These are phyloP conservation scores for Ceratotherium simum DNA, from an alignment of 2,113 vertebrate genomes.

Conservation along the genomic window DNA sequence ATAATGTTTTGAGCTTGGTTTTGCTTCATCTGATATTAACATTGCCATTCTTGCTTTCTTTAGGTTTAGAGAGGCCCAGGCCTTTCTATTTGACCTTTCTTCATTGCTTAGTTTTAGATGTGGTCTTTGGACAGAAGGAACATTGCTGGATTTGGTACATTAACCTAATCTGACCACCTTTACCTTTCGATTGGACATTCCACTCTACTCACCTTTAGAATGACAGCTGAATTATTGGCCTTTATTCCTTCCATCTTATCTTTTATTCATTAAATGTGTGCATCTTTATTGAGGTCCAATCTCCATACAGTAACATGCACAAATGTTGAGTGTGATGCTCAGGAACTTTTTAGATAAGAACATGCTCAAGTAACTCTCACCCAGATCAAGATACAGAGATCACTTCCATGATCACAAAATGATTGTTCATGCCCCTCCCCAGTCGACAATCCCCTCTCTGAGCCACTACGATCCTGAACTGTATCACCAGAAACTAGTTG, in stretches of 20 bases:
- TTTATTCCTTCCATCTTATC: background rate
- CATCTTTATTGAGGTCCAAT: background rate
- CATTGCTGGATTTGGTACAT: background rate
- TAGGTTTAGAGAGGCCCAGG: background rate
- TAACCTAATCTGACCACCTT: background rate
- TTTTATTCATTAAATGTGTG: background rate
- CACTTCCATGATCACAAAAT: background rate
- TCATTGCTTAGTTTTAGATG: background rate
- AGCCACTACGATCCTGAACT: too few species aligned
- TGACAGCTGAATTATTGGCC: background rate
- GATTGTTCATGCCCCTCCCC: fast-evolving
- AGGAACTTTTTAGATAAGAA: background rate
- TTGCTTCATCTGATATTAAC: background rate
- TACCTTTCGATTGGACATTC: background rate
- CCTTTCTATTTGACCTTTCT: background rate
- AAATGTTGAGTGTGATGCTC: background rate
- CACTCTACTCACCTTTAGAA: background rate
- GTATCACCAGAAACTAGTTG: background rate
- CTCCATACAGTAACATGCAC: background rate
- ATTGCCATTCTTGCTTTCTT: background rate
- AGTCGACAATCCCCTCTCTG: too few species aligned
- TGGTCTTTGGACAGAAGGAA: background rate
- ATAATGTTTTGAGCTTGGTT: background rate
- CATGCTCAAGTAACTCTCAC: background rate
- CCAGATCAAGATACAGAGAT: background rate